phyloP scores from a whole-genome alignment of 2,797 vertebrate species.

The Pantherophis alleghaniensis region DNA sequence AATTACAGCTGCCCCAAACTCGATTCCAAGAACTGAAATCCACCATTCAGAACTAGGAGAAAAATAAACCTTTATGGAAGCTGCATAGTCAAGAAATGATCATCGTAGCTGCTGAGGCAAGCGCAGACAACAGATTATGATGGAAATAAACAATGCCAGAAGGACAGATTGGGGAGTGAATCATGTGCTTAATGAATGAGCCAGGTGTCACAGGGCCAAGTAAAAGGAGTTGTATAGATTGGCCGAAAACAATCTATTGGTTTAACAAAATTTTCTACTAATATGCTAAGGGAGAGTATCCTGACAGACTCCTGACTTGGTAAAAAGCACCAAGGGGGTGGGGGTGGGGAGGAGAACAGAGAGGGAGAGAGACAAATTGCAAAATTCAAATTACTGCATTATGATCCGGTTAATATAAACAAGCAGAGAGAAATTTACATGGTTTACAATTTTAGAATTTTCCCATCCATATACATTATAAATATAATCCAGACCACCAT shows the following conservation, averaged over 20 bases:
- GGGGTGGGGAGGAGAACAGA: neutral
- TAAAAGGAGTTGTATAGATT: neutral
- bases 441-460: neutral
- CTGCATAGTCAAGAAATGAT: neutral
- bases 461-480: neutral
- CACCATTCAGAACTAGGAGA: neutral
- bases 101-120: neutral
- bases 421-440: neutral
- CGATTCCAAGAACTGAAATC: neutral
- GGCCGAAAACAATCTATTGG: neutral
- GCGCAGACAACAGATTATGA: neutral
- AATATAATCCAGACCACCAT: neutral
- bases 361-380: neutral
- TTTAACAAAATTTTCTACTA: neutral
- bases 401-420: neutral
- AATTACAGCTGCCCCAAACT: neutral
- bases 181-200: neutral
- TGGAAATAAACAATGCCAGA: neutral
- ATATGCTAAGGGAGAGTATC: neutral
- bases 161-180: neutral
- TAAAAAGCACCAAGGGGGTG: rapidly evolving
- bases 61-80: neutral
- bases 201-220: neutral
- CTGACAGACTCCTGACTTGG: neutral
- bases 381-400: neutral